These are phyloP conservation scores for Popillia japonica DNA, from an alignment of 1,140 invertebrate species.

Conservation along the genomic window DNA sequence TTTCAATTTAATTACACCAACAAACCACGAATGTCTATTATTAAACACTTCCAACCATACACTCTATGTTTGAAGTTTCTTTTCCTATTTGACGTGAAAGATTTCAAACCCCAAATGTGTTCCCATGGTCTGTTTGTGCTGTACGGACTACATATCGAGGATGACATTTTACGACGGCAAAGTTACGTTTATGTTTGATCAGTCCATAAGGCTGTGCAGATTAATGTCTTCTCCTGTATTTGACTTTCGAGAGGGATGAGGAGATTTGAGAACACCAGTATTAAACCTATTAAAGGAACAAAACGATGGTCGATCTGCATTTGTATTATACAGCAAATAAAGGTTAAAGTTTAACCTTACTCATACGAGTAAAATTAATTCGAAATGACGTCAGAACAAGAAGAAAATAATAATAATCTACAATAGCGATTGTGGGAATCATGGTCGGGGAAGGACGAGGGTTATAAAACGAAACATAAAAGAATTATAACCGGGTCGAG, in stretches of 20 bases:
- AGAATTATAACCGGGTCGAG: too few relatives aligned
- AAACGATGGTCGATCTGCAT: background rate
- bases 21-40: background rate
- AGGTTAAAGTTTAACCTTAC: too few relatives aligned
- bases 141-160: background rate
- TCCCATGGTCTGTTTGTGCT: background rate
- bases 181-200: slow-evolving; percentile 32
- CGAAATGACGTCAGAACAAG: too few relatives aligned
- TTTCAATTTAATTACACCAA: too few relatives aligned
- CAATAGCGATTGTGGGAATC: too few relatives aligned
- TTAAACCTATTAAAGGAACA: background rate
- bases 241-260: background rate
- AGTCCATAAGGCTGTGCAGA: slow-evolving; percentile 5
- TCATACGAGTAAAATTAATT: too few relatives aligned
- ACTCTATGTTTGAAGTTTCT: too few relatives aligned
- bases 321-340: too few relatives aligned
- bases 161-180: slow-evolving; percentile 3
- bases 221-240: slow-evolving; percentile 8
- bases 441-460: too few relatives aligned
- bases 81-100: background rate
- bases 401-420: too few relatives aligned
- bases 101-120: slow-evolving; percentile 17
- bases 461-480: too few relatives aligned
- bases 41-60: background rate
- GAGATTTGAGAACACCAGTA: background rate